phyloP scores from a whole-genome alignment of 1,140 invertebrate genomes.

The Philopotamus ludificatus region DNA sequence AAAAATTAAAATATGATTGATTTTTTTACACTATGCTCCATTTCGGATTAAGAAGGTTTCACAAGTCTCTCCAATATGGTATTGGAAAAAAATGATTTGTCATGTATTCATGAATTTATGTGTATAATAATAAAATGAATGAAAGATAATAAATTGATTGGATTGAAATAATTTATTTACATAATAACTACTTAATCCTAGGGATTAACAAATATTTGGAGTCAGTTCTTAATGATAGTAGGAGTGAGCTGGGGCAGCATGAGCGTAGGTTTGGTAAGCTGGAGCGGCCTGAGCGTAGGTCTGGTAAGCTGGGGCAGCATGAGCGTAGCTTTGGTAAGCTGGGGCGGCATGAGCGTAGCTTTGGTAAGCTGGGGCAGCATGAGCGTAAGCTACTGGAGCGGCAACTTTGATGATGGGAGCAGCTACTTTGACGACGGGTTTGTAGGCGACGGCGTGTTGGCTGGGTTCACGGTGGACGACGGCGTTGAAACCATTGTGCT shows the following conservation, averaged over 20 bases:
- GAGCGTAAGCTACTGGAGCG: slow-evolving; percentile 42
- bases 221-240: slow-evolving; percentile 15
- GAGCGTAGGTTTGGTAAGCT: slow-evolving; percentile 41
- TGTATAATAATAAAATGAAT: too few relatives aligned
- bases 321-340: slow-evolving; percentile 22
- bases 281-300: slow-evolving; percentile 43
- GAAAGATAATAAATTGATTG: background rate
- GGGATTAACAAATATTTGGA: background rate
- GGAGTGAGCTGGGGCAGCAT: slow-evolving; percentile 29
- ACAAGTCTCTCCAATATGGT: background rate
- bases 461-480: slow-evolving; percentile 60
- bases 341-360: slow-evolving; percentile 43
- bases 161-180: background rate
- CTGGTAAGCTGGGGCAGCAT: slow-evolving; percentile 29
- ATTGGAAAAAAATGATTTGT: background rate
- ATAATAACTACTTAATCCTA: background rate
- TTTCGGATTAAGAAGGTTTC: background rate
- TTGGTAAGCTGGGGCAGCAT: slow-evolving; percentile 43
- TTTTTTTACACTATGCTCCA: too few relatives aligned
- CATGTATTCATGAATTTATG: too few relatives aligned
- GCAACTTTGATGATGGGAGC: slow-evolving; percentile 43
- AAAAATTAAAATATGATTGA: too few relatives aligned
- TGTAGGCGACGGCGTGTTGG: slow-evolving; percentile 48
- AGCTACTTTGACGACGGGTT: slow-evolving; percentile 44
- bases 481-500: slow-evolving; percentile 70